phyloP scores from a whole-genome alignment of 2,888 invertebrate species.

The Epistrophe grossulariae region DNA sequence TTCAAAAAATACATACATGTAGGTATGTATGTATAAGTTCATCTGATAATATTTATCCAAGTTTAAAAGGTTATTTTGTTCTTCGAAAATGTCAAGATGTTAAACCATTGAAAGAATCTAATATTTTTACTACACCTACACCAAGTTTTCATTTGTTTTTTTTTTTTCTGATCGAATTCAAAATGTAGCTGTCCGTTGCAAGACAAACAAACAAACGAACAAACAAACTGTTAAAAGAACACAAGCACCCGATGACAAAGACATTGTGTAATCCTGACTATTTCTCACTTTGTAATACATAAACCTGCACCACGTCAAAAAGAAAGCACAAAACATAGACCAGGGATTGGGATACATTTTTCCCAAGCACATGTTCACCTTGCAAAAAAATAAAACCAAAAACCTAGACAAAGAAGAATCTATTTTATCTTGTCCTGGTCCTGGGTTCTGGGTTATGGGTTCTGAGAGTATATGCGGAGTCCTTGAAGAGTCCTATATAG shows the following conservation, averaged over 20 bases:
- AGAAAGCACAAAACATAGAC: constrained; percentile 24
- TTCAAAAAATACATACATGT: no score
- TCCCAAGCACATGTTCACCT: constrained; percentile 55
- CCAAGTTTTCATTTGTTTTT: constrained; percentile 12
- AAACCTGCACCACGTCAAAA: constrained; percentile 11
- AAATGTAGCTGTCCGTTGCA: constrained; percentile 26
- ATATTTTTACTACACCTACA: constrained; percentile 21
- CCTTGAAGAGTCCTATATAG: constrained; percentile 11
- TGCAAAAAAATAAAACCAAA: background rate
- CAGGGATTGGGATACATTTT: constrained; percentile 25
- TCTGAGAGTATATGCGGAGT: background rate
- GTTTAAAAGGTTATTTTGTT: background rate
- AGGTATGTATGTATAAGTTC: no score
- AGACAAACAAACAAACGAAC: constrained; percentile 8
- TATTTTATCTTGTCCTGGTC: constrained; percentile 33
- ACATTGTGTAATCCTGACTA: constrained; percentile 53
- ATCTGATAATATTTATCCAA: no score
- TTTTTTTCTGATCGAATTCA: background rate
- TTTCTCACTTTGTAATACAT: constrained; percentile 56
- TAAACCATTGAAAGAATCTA: constrained; percentile 3
- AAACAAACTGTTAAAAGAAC: constrained; percentile 23
- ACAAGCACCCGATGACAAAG: constrained; percentile 37
- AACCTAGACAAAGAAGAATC: constrained; percentile 23
- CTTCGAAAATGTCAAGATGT: constrained; percentile 7
- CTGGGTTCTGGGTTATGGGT: no score